These are phyloP conservation scores for Tricholauxania praeusta DNA, from an alignment of 2,888 invertebrate genomes.

Conservation along the genomic window DNA sequence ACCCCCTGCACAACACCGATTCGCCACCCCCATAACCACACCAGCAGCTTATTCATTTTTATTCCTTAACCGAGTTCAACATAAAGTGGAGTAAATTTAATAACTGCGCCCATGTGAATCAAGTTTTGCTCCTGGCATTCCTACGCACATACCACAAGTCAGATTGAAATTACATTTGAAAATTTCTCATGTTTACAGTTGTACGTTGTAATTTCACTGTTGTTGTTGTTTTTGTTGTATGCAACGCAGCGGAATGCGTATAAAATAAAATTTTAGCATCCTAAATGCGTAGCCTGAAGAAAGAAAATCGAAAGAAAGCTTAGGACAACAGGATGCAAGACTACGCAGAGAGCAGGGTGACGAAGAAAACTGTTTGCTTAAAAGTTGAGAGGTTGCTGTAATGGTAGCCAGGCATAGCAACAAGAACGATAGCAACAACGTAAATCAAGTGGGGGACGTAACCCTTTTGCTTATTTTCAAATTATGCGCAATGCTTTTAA, in stretches of 20 bases:
- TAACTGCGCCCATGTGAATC: no score
- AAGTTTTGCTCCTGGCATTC: neutral
- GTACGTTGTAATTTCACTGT: neutral
- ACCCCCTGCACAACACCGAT: no score
- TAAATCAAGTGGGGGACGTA: neutral
- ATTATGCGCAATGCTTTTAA: neutral
- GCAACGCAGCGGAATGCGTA: neutral
- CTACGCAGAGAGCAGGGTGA: neutral
- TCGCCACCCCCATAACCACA: no score
- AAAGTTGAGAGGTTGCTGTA: no score
- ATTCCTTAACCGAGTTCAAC: no score
- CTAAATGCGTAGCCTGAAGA: neutral
- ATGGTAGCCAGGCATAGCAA: no score
- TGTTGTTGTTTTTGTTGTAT: no score
- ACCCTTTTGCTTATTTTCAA: conserved; percentile 14
- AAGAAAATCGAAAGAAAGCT: neutral
- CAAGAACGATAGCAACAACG: no score
- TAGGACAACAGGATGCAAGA: neutral
- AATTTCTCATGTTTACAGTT: neutral
- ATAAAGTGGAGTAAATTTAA: no score
- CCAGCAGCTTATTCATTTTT: no score
- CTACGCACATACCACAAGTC: conserved; percentile 2
- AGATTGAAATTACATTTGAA: conserved; percentile 25
- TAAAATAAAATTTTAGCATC: neutral
- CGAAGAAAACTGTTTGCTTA: no score